These are phyloP conservation scores for Zaprionus inermis DNA, from an alignment of 1,140 invertebrate species.

Conservation along the genomic window DNA sequence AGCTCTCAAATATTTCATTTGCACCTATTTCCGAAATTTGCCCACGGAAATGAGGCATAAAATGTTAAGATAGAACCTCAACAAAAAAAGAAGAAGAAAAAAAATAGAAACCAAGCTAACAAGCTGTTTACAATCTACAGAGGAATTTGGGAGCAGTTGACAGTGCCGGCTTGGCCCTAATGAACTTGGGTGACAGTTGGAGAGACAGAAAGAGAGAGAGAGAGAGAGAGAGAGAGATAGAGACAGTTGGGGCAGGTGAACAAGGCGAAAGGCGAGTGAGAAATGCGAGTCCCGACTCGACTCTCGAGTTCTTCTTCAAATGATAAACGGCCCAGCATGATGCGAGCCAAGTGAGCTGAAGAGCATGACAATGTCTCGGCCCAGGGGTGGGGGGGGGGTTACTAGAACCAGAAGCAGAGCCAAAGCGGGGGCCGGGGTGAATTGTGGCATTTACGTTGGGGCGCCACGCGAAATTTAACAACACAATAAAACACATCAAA, in stretches of 20 bases:
- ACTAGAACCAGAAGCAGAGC: too few relatives aligned
- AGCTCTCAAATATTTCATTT: neutral
- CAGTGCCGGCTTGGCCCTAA: constrained; percentile 43
- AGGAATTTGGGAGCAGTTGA: constrained; percentile 30
- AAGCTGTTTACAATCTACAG: constrained; percentile 27
- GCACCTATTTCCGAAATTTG: neutral
- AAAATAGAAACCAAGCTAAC: neutral
- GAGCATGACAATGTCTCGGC: constrained; percentile 23
- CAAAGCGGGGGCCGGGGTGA: neutral
- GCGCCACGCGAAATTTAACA: constrained; percentile 75
- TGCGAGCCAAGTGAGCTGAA: constrained; percentile 62
- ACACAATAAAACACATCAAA: constrained; percentile 79
- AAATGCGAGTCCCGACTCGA: constrained; percentile 45
- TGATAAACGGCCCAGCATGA: constrained; percentile 69
- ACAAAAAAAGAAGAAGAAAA: constrained; percentile 3
- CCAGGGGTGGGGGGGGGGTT: neutral
- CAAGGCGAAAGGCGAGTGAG: constrained; percentile 11
- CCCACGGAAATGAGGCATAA: constrained; percentile 23
- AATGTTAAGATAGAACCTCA: constrained; percentile 18
- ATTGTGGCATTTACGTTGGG: constrained; percentile 32
- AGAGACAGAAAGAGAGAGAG: neutral
- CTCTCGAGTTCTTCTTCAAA: constrained; percentile 33
- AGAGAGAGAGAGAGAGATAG: neutral
- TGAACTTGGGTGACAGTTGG: constrained; percentile 60
- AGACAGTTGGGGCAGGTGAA: constrained; percentile 19